phyloP scores from a whole-genome alignment of 2,797 vertebrate genomes.

The Clarias fuscus region DNA sequence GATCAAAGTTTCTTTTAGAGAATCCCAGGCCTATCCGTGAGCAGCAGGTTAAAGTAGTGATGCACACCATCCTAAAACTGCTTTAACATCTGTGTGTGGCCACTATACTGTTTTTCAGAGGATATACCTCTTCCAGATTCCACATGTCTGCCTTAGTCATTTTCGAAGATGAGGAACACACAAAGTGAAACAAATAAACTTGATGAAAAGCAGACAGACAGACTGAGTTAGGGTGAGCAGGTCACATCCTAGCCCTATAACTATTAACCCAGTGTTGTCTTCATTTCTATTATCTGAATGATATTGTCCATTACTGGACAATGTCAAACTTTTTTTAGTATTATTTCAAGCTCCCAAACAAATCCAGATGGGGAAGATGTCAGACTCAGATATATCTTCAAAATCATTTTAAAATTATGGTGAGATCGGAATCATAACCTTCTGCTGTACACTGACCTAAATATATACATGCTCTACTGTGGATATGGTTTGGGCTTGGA shows the following conservation, averaged over 20 bases:
- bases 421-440: background rate
- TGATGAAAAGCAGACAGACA: slow-evolving; percentile 46
- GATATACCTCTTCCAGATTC: slow-evolving; percentile 59
- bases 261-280: slow-evolving; percentile 38
- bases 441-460: slow-evolving; percentile 20
- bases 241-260: slow-evolving; percentile 40
- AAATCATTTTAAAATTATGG: slow-evolving; percentile 25
- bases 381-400: slow-evolving; percentile 15
- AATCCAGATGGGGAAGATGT: slow-evolving; percentile 27
- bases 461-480: slow-evolving; percentile 30
- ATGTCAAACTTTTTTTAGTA: background rate
- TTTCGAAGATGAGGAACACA: slow-evolving; percentile 58
- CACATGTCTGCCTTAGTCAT: slow-evolving; percentile 64
- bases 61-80: slow-evolving; percentile 62
- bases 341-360: background rate
- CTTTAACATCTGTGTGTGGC: slow-evolving; percentile 69
- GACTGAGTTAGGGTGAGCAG: slow-evolving; percentile 21
- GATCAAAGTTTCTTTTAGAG: slow-evolving; percentile 39
- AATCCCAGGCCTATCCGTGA: slow-evolving; percentile 46
- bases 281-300: slow-evolving; percentile 15
- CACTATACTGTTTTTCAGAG: slow-evolving; percentile 59
- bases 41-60: slow-evolving; percentile 65
- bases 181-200: slow-evolving; percentile 64
- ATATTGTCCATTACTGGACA: background rate
- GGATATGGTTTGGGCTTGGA: slow-evolving; percentile 13